Evolutionary conservation across 2,113 vertebrate genomes (phyloP).

Genomic region (Cyprinodon brontotheroides): DNA sequence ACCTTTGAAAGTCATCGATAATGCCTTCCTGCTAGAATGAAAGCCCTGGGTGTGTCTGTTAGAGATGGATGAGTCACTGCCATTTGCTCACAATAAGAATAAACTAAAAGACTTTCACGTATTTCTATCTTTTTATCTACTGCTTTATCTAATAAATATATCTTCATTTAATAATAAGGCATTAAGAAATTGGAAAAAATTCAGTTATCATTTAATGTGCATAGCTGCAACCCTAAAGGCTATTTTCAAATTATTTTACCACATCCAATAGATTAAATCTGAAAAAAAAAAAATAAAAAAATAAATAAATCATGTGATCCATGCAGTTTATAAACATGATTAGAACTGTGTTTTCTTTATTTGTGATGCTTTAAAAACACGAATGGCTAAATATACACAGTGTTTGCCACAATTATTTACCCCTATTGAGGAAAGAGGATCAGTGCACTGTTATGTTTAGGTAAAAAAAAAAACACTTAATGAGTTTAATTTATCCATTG

Average conservation of each 20-base stretch:
- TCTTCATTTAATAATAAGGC: not conserved
- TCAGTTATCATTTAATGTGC: not conserved
- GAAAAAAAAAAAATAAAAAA: not conserved
- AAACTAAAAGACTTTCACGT: not conserved
- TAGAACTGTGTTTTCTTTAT: no score
- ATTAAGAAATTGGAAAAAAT: not conserved
- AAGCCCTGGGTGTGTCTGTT: slow-evolving; percentile 11
- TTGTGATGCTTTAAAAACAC: no score
- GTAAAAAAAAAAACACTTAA: no score
- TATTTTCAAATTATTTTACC: not conserved
- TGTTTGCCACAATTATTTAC: no score
- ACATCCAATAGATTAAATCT: not conserved
- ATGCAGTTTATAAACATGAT: not conserved
- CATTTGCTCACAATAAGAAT: not conserved
- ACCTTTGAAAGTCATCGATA: slow-evolving; percentile 27
- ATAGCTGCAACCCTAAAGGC: not conserved
- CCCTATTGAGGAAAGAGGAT: no score
- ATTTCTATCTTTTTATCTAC: not conserved
- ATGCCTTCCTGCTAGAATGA: not conserved
- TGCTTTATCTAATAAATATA: not conserved
- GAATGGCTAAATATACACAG: no score
- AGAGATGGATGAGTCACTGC: not conserved
- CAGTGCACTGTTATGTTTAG: no score
- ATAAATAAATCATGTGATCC: not conserved
- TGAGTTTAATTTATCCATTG: no score